Percentiles rank a stretch among this genome's conserved stretches.
phyloP scores from a whole-genome alignment of 2,888 invertebrate species.

The Synergus japonicus region DNA sequence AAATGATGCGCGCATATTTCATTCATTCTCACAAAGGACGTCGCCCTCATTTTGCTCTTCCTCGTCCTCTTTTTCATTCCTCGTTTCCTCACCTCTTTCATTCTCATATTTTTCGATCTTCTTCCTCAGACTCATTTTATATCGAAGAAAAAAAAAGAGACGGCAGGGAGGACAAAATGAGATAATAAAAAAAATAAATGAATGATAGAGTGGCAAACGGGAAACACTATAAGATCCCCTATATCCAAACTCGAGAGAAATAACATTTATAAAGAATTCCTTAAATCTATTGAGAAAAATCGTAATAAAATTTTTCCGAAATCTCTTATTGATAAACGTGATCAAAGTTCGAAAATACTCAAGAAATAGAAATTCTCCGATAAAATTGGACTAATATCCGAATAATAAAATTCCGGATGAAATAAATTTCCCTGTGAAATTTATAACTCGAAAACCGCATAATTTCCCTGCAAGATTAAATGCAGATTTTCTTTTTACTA shows the following conservation, averaged over 20 bases:
- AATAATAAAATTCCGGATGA: no score
- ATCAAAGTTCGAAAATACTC: no score
- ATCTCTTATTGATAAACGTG: no score
- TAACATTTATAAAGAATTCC: conserved; percentile 37
- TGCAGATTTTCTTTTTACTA: not conserved
- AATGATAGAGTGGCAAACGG: conserved; percentile 30
- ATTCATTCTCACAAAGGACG: conserved; percentile 43
- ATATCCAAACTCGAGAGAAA: conserved; percentile 34
- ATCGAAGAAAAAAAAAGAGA: not conserved
- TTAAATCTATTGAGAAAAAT: conserved; percentile 14
- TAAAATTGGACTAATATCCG: no score
- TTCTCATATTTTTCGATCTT: conserved; percentile 40
- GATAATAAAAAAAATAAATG: conserved; percentile 30
- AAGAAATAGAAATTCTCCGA: no score
- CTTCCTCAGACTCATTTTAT: conserved; percentile 1
- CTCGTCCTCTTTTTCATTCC: conserved; percentile 39
- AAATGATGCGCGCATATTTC: conserved; percentile 49
- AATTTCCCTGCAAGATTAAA: no score
- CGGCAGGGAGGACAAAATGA: conserved; percentile 15
- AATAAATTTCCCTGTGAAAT: no score
- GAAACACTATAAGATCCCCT: conserved; percentile 34
- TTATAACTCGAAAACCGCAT: no score
- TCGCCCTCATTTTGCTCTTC: conserved; percentile 41
- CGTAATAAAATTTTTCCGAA: conserved; percentile 35
- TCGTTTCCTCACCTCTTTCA: conserved; percentile 41